Percentiles rank a stretch among this genome's conserved stretches.
phyloP scores from a whole-genome alignment of 2,113 vertebrate species.

The Onychostruthus taczanowskii region DNA sequence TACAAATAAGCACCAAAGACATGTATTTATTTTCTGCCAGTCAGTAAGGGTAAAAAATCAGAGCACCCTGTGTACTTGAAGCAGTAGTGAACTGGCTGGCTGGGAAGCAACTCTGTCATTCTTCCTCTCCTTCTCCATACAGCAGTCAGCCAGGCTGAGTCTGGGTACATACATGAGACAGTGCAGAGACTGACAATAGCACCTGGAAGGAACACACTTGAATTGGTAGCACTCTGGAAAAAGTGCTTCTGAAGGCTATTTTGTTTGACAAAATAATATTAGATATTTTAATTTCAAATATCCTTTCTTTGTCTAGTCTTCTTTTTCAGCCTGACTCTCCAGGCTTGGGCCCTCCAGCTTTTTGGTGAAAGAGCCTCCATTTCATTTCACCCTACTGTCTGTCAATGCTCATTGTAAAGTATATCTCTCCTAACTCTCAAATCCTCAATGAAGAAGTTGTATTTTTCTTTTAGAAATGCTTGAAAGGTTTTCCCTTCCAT shows the following conservation, averaged over 20 bases:
- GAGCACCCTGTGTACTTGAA: neutral
- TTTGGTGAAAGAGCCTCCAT: neutral
- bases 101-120: neutral
- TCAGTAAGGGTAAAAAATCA: neutral
- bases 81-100: neutral
- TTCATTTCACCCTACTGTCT: neutral
- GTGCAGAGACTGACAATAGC: neutral
- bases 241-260: neutral
- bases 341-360: neutral
- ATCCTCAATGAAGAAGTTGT: neutral
- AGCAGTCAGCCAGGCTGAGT: neutral
- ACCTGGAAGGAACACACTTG: neutral
- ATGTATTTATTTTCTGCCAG: neutral
- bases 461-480: neutral
- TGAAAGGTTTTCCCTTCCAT: neutral
- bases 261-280: neutral
- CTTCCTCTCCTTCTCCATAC: neutral
- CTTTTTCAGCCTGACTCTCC: neutral
- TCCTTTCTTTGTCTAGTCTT: neutral
- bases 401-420: neutral
- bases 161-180: accelerated
- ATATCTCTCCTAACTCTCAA: neutral
- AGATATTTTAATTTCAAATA: neutral
- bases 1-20: neutral
- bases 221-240: neutral